These are phyloP conservation scores for Prochilodus magdalenae DNA, from an alignment of 2,113 vertebrate genomes.

Conservation along the genomic window DNA sequence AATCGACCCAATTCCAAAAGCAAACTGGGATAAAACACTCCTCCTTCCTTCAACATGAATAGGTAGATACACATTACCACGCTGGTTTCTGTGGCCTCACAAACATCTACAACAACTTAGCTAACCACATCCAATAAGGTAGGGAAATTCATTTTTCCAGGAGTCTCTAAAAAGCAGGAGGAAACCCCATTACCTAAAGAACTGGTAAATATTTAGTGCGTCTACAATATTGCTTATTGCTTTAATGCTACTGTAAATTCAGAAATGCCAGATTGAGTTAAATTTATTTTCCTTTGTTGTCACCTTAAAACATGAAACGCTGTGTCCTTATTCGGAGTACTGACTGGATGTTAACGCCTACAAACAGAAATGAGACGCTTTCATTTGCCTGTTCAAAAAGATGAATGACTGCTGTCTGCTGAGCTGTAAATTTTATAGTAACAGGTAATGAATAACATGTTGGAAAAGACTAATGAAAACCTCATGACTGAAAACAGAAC, in stretches of 20 bases:
- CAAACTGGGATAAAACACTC: too few species aligned
- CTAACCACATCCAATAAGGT: too few species aligned
- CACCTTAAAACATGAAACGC: background rate
- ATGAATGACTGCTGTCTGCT: background rate
- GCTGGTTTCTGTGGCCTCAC: too few species aligned
- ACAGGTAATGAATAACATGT: too few species aligned
- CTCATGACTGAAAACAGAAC: too few species aligned
- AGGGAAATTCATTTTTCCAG: too few species aligned
- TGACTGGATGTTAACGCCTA: background rate
- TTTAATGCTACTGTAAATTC: conserved; percentile 36
- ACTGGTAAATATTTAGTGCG: too few species aligned
- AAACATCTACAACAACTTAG: too few species aligned
- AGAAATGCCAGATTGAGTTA: background rate
- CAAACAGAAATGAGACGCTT: background rate
- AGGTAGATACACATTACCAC: too few species aligned
- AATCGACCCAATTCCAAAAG: too few species aligned
- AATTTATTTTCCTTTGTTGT: background rate
- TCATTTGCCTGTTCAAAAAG: background rate
- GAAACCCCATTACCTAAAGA: conserved; percentile 1
- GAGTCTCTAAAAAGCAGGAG: too few species aligned
- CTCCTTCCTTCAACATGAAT: too few species aligned
- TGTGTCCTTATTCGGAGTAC: background rate
- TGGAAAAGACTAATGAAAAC: background rate
- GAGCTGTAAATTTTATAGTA: background rate
- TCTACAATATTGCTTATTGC: conserved; percentile 8